phyloP scores from a whole-genome alignment of 1,140 invertebrate genomes.

The Prorops nasuta region DNA sequence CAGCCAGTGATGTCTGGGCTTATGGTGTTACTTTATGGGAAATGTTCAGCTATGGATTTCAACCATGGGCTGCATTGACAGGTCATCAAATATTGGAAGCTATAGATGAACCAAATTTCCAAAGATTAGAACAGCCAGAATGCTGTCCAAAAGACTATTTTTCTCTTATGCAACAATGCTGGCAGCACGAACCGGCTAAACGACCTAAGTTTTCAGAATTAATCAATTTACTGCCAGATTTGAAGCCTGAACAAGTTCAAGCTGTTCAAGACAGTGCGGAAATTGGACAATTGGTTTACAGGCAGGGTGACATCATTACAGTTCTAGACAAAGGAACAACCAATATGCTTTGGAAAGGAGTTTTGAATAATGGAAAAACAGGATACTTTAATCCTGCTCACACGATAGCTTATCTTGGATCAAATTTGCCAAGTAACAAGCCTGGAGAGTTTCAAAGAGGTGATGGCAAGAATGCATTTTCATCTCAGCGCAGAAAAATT shows the following conservation, averaged over 20 bases:
- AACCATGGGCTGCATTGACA: conserved; percentile 94
- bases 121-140: conserved; percentile 88
- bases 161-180: conserved; percentile 90
- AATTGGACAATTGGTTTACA: conserved; percentile 77
- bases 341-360: conserved; percentile 76
- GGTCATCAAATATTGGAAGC: conserved; percentile 95
- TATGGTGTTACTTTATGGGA: conserved; percentile 99
- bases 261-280: conserved; percentile 62
- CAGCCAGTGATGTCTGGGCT: conserved; percentile 95
- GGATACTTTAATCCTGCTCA: conserved; percentile 89
- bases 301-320: conserved; percentile 87
- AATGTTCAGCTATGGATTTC: conserved; percentile 97
- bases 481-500: conserved; percentile 68
- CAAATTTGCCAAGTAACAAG: conserved; percentile 72
- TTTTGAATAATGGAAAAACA: conserved; percentile 78
- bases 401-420: conserved; percentile 82
- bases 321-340: conserved; percentile 83
- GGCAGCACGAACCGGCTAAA: conserved; percentile 87
- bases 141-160: conserved; percentile 95
- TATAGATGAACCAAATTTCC: conserved; percentile 89
- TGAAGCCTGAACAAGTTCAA: conserved; percentile 88
- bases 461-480: conserved; percentile 59
- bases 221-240: conserved; percentile 74
- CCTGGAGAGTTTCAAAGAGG: conserved; percentile 62
- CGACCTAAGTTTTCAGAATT: conserved; percentile 91